Base-by-base conservation (phyloP, 2,888 invertebrate species). In the Cryptus armator region DNA sequence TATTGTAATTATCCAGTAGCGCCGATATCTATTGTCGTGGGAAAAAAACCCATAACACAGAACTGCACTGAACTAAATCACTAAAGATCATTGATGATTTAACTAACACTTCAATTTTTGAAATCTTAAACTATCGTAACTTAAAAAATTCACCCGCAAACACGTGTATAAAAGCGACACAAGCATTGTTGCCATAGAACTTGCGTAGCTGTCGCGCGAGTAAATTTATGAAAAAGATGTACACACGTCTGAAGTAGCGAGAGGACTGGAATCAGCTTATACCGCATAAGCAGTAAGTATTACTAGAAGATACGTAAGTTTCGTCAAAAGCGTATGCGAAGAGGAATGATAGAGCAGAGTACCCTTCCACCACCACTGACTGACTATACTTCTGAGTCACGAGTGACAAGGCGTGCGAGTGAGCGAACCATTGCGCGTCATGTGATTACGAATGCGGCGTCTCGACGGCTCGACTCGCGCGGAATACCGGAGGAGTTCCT, bases 401-500 rank as follows among this genome's bases (percentile, higher is more conserved):
- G 87, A 87, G 87, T 88, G 88, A 88, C 89, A 87, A 85, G 86
- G 59, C 87, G 87, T 84, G 86, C 80, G 51, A 46, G 70, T 70
- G 59, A 56, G 68, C 66, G 72, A 71, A 81, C 75, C 79, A 79
- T 78, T 71, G 75, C 86, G 87, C 88, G 89, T 89, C 89, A 88
- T 88, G 81, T 86, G 86, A 89, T 89, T 89, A 89, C 87, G 78
- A 90, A 90, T 89, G 87, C 88, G 84, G 80, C 84, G 86, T 88
- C 87, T 87, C 80, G 79, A 84, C 82, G 64, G 48, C 67, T 46
- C 66, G 81, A 86, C 83, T 66, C 68, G 83, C 53, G 79, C 67
- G 62, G 83, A 77, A 83, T 83, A 84, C 80, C 67, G 67, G 76
- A 76, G 66, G 53, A 76, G 76, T 51, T 76, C 66, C 66, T 66